These are phyloP conservation scores for Morone saxatilis DNA, from an alignment of 2,113 vertebrate species.

Conservation along the genomic window DNA sequence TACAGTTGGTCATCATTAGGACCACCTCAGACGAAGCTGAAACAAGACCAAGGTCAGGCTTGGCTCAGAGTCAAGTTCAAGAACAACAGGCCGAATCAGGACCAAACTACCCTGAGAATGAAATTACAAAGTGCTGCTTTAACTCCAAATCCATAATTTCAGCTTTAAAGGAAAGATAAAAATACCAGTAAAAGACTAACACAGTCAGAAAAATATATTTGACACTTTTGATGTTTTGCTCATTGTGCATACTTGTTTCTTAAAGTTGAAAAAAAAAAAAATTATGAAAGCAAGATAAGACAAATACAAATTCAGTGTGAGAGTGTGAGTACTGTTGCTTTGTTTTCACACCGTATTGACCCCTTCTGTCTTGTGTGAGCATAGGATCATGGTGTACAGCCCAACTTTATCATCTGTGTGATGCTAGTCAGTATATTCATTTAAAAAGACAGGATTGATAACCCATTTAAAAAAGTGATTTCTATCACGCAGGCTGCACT, in stretches of 20 bases:
- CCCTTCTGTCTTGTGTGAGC: slow-evolving; percentile 9
- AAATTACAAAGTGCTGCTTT: background rate
- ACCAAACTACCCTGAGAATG: background rate
- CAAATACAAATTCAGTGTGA: background rate
- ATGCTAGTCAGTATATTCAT: slow-evolving; percentile 24
- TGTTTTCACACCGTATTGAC: background rate
- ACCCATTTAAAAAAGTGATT: slow-evolving; percentile 26
- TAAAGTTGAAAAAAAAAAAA: background rate
- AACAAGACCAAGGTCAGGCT: background rate
- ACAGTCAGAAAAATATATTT: background rate
- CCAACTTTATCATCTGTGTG: slow-evolving; percentile 5
- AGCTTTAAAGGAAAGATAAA: background rate
- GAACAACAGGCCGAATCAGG: background rate
- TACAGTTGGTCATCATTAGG: background rate
- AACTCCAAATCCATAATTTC: background rate
- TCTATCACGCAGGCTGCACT: background rate
- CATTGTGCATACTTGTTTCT: background rate
- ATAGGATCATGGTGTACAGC: background rate
- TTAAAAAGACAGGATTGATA: slow-evolving; percentile 45
- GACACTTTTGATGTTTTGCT: background rate
- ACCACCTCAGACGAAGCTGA: slow-evolving; percentile 10
- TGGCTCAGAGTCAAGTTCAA: background rate
- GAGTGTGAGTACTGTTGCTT: too few species aligned
- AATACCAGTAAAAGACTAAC: background rate
- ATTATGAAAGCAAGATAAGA: background rate